Evolutionary conservation across 2,888 invertebrate species (phyloP), one percentile per base, ranked within the genome.

Genomic region (Dexiosoma caninum): DNA sequence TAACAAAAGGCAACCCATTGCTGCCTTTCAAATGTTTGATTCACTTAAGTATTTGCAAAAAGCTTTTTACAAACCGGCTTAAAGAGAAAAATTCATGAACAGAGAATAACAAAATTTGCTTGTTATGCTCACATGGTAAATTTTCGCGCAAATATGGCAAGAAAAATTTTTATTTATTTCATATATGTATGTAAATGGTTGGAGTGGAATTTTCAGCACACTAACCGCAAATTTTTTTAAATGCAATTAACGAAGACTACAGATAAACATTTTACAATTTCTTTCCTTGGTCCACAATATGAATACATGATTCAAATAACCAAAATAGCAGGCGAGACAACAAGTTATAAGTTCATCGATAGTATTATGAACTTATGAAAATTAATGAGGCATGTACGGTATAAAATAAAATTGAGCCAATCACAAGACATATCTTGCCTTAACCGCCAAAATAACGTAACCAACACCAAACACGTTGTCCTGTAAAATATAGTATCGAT

Each of bases 371-470:
- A 23, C 21, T 49, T 27, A 59, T 1, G 37, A 49, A 59, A 70
- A 16, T 49, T 30, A 70, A 71, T 51, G 32, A 16, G 16, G 27
- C 44, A 27, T 59, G 59, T 53, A 60, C 42, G 32, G 75, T 76
- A 49, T n/a, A 35, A 37, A 16, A 49, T 10, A 32, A 49, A n/a
- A n/a, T n/a, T n/a, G n/a, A n/a, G n/a, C n/a, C n/a, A n/a, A n/a
- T n/a, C n/a, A n/a, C n/a, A n/a, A n/a, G n/a, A n/a, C n/a, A n/a
- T n/a, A n/a, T n/a, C n/a, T n/a, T n/a, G n/a, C n/a, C n/a, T n/a
- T n/a, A n/a, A n/a, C n/a, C n/a, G n/a, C n/a, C n/a, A n/a, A n/a
- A n/a, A n/a, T n/a, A n/a, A n/a, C n/a, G n/a, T n/a, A n/a, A n/a
- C n/a, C n/a, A n/a, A n/a, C n/a, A n/a, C n/a, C n/a, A n/a, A n/a